These are phyloP conservation scores for Drosophila kanapiae DNA, from an alignment of 1,140 invertebrate species.

Conservation along the genomic window DNA sequence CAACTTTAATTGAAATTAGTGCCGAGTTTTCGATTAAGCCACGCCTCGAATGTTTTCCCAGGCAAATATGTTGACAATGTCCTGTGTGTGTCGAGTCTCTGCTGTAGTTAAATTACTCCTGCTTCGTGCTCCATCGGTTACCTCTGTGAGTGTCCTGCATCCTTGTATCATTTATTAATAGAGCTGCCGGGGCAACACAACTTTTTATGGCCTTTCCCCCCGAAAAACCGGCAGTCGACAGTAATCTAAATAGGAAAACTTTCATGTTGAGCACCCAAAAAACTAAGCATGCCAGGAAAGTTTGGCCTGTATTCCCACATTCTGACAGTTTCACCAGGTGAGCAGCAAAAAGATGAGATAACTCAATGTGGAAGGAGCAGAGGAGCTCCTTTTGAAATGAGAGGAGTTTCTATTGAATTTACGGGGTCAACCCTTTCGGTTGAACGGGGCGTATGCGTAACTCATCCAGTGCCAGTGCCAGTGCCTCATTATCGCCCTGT, in stretches of 20 bases:
- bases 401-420: constrained; percentile 52
- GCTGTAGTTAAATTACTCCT: constrained; percentile 25
- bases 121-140: not conserved
- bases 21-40: constrained; percentile 69
- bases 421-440: constrained; percentile 39
- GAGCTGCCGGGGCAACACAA: constrained; percentile 39
- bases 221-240: constrained; percentile 20
- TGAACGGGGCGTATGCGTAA: constrained; percentile 55
- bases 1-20: constrained; percentile 83
- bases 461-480: constrained; percentile 9
- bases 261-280: constrained; percentile 20
- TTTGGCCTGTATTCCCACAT: constrained; percentile 21
- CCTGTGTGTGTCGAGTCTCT: not conserved
- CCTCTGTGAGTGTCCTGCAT: constrained; percentile 22
- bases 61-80: constrained; percentile 49
- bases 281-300: constrained; percentile 47
- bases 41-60: constrained; percentile 44
- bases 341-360: constrained; percentile 43
- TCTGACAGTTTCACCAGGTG: constrained; percentile 7
- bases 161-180: constrained; percentile 63
- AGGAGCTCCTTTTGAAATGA: constrained; percentile 23
- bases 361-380: constrained; percentile 50
- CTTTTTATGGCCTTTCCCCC: constrained; percentile 24
- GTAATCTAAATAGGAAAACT: constrained; percentile 66
- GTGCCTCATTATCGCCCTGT: constrained; percentile 27